Base-by-base conservation (phyloP, 2,888 invertebrate genomes). In the Plebejus melissa region DNA sequence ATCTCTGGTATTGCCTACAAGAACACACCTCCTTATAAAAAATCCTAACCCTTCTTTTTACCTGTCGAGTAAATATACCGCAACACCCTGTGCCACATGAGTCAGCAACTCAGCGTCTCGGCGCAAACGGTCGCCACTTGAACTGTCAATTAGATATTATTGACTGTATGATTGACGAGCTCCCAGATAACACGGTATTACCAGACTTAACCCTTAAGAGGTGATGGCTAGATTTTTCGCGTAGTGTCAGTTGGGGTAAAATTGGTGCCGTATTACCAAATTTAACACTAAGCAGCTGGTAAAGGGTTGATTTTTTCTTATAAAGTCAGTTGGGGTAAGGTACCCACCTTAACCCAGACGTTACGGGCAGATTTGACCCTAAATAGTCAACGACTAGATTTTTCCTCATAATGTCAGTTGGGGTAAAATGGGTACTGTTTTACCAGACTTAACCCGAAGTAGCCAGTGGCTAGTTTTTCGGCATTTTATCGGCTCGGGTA, bases 91-190 rank as follows among this genome's bases (percentile, higher is more conserved):
- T 88, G 87, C 87, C 80, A 88, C 88, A 90, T 92, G 93, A 92
- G 87, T 90, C 85, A 86, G 90, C 91, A 90, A 91, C 92, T 90
- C 85, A 86, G 90, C 91, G 90, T 92, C 92, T 92, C 86, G 82
- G 82, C 80, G 84, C 83, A 83, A 82, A 16, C 81, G 86, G 84
- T 85, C 85, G 87, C 89, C 91, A 91, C 92, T 93, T 92, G 91
- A 90, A 86, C 91, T 93, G 93, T 93, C 91, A 93, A 93, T 93
- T 93, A 93, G 82, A 84, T 82, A 87, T 88, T 91, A 93, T 91
- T 88, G 90, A 88, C 84, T 82, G 81, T 79, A 86, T 92, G 92
- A 93, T 91, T 87, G 90, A 93, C 88, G 91, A 91, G 80, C 78
- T 78, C 76, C 81, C 81, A 75, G 76, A 65, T 38, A 74, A 74